A percentile compares a stretch with the other conserved stretches of the same genome.
Evolutionary conservation across 1,140 invertebrate genomes (phyloP).

Genomic region (Saccostrea cuccullata): DNA sequence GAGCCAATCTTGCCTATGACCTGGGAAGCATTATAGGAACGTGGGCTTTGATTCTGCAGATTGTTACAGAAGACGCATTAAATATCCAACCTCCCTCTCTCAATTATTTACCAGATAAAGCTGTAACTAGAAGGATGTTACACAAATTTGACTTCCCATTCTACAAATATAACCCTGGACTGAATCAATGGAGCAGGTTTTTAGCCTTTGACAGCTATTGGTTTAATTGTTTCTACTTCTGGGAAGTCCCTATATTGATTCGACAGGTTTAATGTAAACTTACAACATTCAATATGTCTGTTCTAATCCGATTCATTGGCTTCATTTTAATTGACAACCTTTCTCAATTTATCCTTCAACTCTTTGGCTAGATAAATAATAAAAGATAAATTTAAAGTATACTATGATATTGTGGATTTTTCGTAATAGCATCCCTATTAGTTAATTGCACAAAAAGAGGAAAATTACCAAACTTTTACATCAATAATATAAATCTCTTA

Average conservation of each 20-base stretch:
- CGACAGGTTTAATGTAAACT: neutral
- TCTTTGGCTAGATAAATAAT: neutral
- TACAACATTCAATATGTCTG: neutral
- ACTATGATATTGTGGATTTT: no score
- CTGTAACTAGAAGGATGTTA: neutral
- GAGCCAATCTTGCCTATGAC: neutral
- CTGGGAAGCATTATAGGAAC: neutral
- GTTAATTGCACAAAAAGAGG: no score
- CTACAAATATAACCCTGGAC: neutral
- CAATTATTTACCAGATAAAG: neutral
- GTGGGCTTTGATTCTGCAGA: neutral
- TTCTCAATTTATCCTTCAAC: neutral
- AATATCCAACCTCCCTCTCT: neutral
- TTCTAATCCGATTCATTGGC: neutral
- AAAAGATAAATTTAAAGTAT: neutral
- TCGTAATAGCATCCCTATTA: no score
- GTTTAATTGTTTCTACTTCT: neutral
- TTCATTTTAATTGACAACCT: neutral
- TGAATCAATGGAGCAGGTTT: neutral
- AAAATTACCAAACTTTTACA: no score
- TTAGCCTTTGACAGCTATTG: neutral
- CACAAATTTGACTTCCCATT: neutral
- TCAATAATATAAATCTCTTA: no score
- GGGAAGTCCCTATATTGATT: neutral
- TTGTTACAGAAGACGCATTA: conserved; percentile 20